Conservation (phyloP, 2,888 invertebrate genomes). For the Orthosia incerta region DNA sequence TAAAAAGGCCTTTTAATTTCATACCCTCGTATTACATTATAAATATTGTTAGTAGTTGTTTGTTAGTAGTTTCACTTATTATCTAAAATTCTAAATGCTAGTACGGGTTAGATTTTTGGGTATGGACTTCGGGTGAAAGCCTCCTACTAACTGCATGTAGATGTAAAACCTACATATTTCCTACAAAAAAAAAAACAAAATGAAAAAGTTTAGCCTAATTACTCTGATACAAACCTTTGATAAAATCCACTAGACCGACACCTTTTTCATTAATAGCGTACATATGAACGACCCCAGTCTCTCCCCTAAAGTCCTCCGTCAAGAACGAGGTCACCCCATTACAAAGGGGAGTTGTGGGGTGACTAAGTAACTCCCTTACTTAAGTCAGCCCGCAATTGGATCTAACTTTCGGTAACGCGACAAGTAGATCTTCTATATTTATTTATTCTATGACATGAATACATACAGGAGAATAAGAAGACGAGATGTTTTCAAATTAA, state of each 20-base stretch:
- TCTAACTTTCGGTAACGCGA: background rate
- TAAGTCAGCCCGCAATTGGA: conserved; percentile 14
- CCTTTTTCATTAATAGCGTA: conserved; percentile 23
- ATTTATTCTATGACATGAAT: conserved; percentile 3
- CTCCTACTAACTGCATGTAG: too few species aligned
- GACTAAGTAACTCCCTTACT: conserved; percentile 31
- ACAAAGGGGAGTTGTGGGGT: conserved; percentile 17
- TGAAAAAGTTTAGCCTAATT: background rate
- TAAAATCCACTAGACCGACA: conserved; percentile 19
- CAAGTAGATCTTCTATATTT: conserved; percentile 13
- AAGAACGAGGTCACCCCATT: conserved; percentile 41
- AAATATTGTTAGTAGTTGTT: too few species aligned
- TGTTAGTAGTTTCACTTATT: too few species aligned
- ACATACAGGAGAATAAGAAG: too few species aligned
- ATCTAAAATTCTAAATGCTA: too few species aligned
- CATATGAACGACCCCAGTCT: conserved; percentile 8
- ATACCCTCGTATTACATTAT: too few species aligned
- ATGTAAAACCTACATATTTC: background rate
- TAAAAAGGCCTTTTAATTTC: too few species aligned
- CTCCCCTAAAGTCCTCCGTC: conserved; percentile 12
- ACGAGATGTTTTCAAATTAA: conserved; percentile 1
- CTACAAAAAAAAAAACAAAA: background rate
- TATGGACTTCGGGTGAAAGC: too few species aligned
- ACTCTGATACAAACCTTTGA: background rate
- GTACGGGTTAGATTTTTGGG: too few species aligned